A percentile compares a stretch with the other conserved stretches of the same genome.
Evolutionary conservation across 2,888 invertebrate species (phyloP).

Genomic region (Pterobdella sp.): DNA sequence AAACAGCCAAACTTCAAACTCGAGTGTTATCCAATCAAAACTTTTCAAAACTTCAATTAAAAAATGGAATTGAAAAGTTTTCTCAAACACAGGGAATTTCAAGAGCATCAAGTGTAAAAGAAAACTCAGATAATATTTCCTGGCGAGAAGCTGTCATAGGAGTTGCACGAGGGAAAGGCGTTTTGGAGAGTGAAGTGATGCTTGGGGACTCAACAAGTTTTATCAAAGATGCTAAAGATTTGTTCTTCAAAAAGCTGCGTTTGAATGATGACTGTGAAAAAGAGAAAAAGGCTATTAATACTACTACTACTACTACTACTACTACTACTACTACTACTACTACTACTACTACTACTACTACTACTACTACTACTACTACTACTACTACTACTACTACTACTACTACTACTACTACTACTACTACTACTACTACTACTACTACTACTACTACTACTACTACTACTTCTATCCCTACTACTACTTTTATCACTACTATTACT

Average conservation of each 20-base stretch:
- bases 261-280: not conserved
- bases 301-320: conserved; percentile 8
- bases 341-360: conserved; percentile 6
- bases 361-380: conserved; percentile 20
- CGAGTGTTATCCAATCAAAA: too few species aligned
- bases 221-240: not conserved
- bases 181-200: too few species aligned
- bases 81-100: too few species aligned
- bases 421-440: conserved; percentile 23
- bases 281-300: not conserved
- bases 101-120: too few species aligned
- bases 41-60: too few species aligned
- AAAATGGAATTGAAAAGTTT: too few species aligned
- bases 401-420: conserved; percentile 23
- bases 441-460: conserved; percentile 23
- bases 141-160: too few species aligned
- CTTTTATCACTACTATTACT: conserved; percentile 18
- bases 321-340: conserved; percentile 19
- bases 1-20: not conserved
- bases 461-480: conserved; percentile 19
- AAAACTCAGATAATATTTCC: too few species aligned
- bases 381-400: conserved; percentile 20
- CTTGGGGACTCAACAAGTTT: too few species aligned
- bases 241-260: not conserved
- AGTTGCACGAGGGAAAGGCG: too few species aligned